Conservation (phyloP, 2,888 invertebrate species). For the Stenichneumon culpator region DNA sequence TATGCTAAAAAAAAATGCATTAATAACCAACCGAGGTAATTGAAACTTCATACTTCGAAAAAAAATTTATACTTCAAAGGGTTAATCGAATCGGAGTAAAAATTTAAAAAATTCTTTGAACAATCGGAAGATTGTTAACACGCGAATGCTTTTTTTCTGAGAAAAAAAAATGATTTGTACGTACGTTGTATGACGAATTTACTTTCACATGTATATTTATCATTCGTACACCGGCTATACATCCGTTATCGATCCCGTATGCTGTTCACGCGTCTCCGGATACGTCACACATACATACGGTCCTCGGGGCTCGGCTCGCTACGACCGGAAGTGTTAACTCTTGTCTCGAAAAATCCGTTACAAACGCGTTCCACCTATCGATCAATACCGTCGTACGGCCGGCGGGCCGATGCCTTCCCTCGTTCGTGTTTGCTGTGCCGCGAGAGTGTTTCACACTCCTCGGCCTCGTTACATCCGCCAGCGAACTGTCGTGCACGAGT, state of each 20-base stretch:
- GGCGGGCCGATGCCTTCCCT: conserved; percentile 60
- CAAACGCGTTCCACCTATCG: conserved; percentile 29
- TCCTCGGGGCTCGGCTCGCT: conserved; percentile 11
- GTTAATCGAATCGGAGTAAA: too few species aligned
- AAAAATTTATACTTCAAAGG: too few species aligned
- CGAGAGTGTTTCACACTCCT: conserved; percentile 36
- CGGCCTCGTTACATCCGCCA: conserved; percentile 43
- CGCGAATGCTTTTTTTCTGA: not conserved
- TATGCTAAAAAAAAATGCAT: too few species aligned
- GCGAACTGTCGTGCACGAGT: conserved; percentile 20
- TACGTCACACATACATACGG: conserved; percentile 43
- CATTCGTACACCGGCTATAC: conserved; percentile 54
- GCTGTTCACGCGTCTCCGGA: conserved; percentile 66
- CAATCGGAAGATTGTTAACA: not conserved
- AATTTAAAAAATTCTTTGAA: too few species aligned
- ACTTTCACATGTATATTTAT: conserved; percentile 41
- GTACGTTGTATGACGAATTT: conserved; percentile 19
- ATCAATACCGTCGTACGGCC: conserved; percentile 40
- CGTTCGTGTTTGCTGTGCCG: conserved; percentile 15
- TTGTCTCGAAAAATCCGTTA: conserved; percentile 66
- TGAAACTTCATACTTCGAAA: too few species aligned
- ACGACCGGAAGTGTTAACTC: conserved; percentile 62
- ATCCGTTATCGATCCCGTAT: conserved; percentile 72
- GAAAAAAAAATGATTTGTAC: not conserved
- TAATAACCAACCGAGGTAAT: too few species aligned